Conservation (phyloP, 2,113 vertebrate genomes). For the Pseudorhombus dupliciocellatus region DNA sequence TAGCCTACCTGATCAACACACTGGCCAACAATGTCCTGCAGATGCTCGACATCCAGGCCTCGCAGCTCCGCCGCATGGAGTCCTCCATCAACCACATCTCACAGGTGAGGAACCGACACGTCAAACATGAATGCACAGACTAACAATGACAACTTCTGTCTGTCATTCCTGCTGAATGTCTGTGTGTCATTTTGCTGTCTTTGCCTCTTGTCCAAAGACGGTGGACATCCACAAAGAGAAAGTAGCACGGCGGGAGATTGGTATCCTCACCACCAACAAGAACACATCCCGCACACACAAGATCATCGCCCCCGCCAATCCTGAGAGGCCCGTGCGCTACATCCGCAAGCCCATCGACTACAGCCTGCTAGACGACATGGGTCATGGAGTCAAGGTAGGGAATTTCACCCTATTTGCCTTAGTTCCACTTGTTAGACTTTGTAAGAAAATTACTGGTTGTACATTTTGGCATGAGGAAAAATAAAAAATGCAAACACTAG, state of each 20-base stretch:
- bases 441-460: neutral
- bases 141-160: neutral
- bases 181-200: neutral
- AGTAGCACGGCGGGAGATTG: slow-evolving; percentile 98
- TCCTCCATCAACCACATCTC: slow-evolving; percentile 99
- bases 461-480: neutral
- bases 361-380: slow-evolving; percentile 97
- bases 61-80: slow-evolving; percentile 98
- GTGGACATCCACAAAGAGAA: slow-evolving; percentile 99
- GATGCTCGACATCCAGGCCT: slow-evolving; percentile 98
- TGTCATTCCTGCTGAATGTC: neutral
- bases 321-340: slow-evolving; percentile 98
- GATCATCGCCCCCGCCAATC: slow-evolving; percentile 98
- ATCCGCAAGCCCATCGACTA: slow-evolving; percentile 99
- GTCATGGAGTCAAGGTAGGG: slow-evolving; percentile 94
- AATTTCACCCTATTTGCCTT: neutral
- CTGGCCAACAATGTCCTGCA: slow-evolving; percentile 99
- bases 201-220: slow-evolving; percentile 79
- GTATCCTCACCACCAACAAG: slow-evolving; percentile 99
- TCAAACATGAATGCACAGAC: neutral
- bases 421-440: neutral
- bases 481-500: neutral
- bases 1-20: slow-evolving; percentile 99
- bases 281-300: slow-evolving; percentile 99
- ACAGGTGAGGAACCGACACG: slow-evolving; percentile 82